Evolutionary conservation across 2,113 vertebrate species (phyloP).

Genomic region (Thunnus thynnus): DNA sequence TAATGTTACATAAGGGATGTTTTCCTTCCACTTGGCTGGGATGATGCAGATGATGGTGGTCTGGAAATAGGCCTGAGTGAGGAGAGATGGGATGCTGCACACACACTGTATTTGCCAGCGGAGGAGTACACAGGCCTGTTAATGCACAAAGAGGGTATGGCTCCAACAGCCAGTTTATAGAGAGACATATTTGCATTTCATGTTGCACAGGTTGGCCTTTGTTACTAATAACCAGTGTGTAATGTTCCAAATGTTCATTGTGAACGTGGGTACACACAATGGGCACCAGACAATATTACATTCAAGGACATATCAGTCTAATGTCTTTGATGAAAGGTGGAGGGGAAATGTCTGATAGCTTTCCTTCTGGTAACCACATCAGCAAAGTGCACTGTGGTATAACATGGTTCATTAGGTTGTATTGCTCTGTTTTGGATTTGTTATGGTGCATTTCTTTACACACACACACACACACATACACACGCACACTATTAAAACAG

Average conservation of each 20-base stretch:
- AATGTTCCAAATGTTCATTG: slow-evolving; percentile 8
- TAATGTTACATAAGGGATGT: slow-evolving; percentile 66
- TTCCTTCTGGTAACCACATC: slow-evolving; percentile 39
- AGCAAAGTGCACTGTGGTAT: slow-evolving; percentile 32
- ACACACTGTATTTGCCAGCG: slow-evolving; percentile 13
- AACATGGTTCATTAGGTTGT: slow-evolving; percentile 27
- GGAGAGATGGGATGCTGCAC: slow-evolving; percentile 42
- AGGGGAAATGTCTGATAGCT: slow-evolving; percentile 31
- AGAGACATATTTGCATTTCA: slow-evolving; percentile 13
- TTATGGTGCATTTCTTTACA: slow-evolving; percentile 8
- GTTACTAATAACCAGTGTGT: slow-evolving; percentile 16
- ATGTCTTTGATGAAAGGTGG: slow-evolving; percentile 36
- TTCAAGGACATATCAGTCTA: slow-evolving; percentile 17
- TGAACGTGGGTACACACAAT: neutral
- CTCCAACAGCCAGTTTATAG: neutral
- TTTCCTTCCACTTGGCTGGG: slow-evolving; percentile 68
- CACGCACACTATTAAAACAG: neutral
- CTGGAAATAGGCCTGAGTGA: slow-evolving; percentile 66
- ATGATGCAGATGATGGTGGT: slow-evolving; percentile 63
- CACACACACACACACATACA: neutral
- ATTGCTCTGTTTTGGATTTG: slow-evolving; percentile 11
- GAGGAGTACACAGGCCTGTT: slow-evolving; percentile 10
- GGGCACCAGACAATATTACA: slow-evolving; percentile 5
- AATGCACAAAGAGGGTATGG: neutral
- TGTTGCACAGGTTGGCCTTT: slow-evolving; percentile 6